Percentiles rank a stretch among this genome's conserved stretches.
phyloP scores from a whole-genome alignment of 2,888 invertebrate species.

The Andrena bicolor region DNA sequence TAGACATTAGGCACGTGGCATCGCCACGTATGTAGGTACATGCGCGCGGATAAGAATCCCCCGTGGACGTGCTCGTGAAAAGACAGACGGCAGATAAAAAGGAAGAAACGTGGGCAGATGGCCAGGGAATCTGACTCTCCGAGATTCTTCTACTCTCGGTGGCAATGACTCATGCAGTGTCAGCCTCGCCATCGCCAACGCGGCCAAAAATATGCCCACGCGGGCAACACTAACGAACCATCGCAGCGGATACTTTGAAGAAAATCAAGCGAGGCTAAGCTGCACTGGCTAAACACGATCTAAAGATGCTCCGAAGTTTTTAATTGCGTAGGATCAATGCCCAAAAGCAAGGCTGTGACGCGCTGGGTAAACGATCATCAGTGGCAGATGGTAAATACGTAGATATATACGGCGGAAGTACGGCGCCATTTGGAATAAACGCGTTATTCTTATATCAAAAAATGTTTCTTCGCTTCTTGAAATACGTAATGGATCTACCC shows the following conservation, averaged over 20 bases:
- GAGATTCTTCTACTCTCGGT: conserved; percentile 65
- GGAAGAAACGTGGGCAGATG: conserved; percentile 70
- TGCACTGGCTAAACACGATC: neutral
- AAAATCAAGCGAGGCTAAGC: neutral
- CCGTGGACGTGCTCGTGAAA: conserved; percentile 22
- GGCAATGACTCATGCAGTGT: conserved; percentile 73
- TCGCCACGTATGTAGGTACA: conserved; percentile 29
- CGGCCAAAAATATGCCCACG: conserved; percentile 50
- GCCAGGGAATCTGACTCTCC: conserved; percentile 73
- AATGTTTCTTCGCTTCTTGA: no score
- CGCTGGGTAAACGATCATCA: neutral
- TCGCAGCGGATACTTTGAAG: conserved; percentile 26
- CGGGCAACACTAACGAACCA: conserved; percentile 29
- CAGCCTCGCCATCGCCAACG: conserved; percentile 24
- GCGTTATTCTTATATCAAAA: no score
- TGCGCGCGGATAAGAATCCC: conserved; percentile 9
- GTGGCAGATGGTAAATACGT: neutral
- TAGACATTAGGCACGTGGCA: conserved; percentile 7
- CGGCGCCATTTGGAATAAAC: no score
- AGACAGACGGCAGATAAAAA: conserved; percentile 51
- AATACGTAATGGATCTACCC: no score
- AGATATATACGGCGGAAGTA: no score
- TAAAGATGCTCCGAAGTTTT: no score
- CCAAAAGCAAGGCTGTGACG: no score
- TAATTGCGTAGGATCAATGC: no score